Percentiles rank a stretch among this genome's conserved stretches.
These are phyloP conservation scores for Apis cerana DNA, from an alignment of 1,140 invertebrate genomes.

Conservation along the genomic window DNA sequence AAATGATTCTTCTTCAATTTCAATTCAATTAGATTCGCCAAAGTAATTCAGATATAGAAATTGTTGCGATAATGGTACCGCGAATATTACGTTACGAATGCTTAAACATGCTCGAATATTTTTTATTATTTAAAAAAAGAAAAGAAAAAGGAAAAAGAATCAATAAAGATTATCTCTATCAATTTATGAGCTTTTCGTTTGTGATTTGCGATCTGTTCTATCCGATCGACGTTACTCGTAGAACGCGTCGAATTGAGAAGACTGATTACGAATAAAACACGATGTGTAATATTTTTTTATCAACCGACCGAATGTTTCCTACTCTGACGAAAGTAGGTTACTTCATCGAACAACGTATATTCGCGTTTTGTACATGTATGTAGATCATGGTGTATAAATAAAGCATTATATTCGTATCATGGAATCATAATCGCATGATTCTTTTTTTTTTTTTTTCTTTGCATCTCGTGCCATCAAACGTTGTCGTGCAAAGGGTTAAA, in stretches of 20 bases:
- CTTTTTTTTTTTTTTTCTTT: conserved; percentile 1
- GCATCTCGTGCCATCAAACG: not conserved
- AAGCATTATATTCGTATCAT: conserved; percentile 24
- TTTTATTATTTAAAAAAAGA: no score
- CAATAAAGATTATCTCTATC: no score
- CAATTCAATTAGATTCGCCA: no score
- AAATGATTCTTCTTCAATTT: no score
- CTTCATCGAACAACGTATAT: not conserved
- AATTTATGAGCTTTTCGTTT: not conserved
- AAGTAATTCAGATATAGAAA: no score
- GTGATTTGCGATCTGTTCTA: not conserved
- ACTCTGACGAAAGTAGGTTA: not conserved
- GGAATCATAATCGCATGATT: conserved; percentile 6
- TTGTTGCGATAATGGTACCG: no score
- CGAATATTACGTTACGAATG: no score
- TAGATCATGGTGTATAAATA: conserved; percentile 31
- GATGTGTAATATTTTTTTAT: conserved; percentile 34
- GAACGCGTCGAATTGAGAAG: not conserved
- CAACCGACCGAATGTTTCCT: no score
- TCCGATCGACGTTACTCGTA: conserved; percentile 1
- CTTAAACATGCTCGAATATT: no score
- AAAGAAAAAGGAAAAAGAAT: no score
- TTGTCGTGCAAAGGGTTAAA: conserved; percentile 39
- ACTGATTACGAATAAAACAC: not conserved
- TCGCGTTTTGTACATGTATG: conserved; percentile 34